These are phyloP conservation scores for Etheostoma perlongum DNA, from an alignment of 2,797 vertebrate species.

Conservation along the genomic window DNA sequence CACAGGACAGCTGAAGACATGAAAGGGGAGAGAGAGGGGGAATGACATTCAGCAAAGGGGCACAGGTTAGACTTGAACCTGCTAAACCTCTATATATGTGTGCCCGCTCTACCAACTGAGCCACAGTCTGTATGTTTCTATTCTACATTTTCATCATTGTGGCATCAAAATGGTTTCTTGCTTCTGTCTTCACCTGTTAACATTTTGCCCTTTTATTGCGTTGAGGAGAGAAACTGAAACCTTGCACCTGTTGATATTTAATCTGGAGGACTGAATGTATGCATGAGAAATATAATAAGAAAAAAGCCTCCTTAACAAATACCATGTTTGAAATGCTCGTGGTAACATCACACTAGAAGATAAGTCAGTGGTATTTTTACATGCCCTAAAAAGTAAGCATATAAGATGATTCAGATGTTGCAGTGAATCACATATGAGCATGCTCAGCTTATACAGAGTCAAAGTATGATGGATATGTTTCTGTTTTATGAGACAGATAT, in stretches of 20 bases:
- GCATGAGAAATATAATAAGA: not conserved
- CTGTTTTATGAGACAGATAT: slow-evolving; percentile 2
- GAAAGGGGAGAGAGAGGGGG: too few species aligned
- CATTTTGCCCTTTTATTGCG: too few species aligned
- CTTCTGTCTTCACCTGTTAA: too few species aligned
- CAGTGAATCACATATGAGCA: slow-evolving; percentile 18
- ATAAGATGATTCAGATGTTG: slow-evolving; percentile 37
- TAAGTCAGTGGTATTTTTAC: slow-evolving; percentile 16
- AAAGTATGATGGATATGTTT: slow-evolving; percentile 23
- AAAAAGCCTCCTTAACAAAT: not conserved
- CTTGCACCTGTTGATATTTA: not conserved
- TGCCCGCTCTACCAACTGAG: too few species aligned
- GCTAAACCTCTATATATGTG: too few species aligned
- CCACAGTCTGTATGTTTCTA: not conserved
- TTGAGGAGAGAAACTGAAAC: not conserved
- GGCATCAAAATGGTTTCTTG: not conserved
- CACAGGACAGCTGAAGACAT: too few species aligned
- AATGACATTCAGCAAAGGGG: too few species aligned
- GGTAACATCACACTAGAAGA: not conserved
- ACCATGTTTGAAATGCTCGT: slow-evolving; percentile 1
- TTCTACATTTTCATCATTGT: not conserved
- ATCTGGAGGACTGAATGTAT: too few species aligned
- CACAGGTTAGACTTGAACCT: too few species aligned
- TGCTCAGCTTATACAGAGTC: not conserved
- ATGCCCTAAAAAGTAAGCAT: slow-evolving; percentile 6